Percentiles rank a stretch among this genome's conserved stretches.
These are phyloP conservation scores for Sinodicranocentrus sp. DNA, from an alignment of 2,888 invertebrate genomes.

Conservation along the genomic window DNA sequence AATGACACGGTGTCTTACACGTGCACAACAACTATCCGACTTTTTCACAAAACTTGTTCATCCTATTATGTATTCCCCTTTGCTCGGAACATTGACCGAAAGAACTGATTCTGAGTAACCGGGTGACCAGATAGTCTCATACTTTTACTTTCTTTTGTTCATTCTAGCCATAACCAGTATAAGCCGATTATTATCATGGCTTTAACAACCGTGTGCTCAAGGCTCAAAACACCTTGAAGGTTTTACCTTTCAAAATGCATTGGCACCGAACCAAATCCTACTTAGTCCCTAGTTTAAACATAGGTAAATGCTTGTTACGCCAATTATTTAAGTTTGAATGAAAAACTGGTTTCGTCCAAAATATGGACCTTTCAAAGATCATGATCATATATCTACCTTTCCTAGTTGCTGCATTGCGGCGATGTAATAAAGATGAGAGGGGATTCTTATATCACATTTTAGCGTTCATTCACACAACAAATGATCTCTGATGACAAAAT, in stretches of 20 bases:
- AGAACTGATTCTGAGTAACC: constrained; percentile 46
- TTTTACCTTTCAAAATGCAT: too few species aligned
- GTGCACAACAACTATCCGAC: too few species aligned
- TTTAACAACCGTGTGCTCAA: background rate
- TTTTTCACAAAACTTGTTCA: background rate
- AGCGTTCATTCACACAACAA: background rate
- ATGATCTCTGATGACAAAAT: background rate
- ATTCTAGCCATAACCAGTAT: constrained; percentile 47
- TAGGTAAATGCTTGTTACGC: background rate
- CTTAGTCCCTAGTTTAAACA: background rate
- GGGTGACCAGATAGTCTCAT: constrained; percentile 47
- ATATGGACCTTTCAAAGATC: background rate
- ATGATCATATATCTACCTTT: background rate
- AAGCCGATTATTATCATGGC: constrained; percentile 37
- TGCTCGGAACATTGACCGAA: constrained; percentile 44
- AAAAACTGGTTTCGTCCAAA: background rate
- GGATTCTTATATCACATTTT: constrained; percentile 10
- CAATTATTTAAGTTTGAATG: constrained; percentile 1
- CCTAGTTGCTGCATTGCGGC: too few species aligned
- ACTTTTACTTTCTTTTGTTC: constrained; percentile 51
- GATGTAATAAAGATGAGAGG: too few species aligned
- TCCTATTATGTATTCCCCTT: constrained; percentile 3
- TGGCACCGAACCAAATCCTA: background rate
- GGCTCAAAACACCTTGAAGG: background rate
- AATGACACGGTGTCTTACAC: constrained; percentile 53